phyloP scores from a whole-genome alignment of 2,797 vertebrate genomes.

The Psittacula derbiana region DNA sequence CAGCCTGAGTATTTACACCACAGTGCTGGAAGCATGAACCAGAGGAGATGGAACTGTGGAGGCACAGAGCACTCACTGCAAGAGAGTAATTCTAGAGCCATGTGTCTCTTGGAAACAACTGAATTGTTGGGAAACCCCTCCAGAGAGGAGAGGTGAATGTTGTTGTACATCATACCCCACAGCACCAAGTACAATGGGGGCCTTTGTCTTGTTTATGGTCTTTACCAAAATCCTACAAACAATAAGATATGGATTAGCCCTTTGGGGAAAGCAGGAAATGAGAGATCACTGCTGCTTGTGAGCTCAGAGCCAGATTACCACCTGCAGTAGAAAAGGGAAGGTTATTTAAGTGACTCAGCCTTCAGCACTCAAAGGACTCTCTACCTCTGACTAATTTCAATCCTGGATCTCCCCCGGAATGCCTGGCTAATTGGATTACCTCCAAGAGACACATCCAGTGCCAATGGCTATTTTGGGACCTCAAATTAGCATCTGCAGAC shows the following conservation, averaged over 20 bases:
- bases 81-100: background rate
- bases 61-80: background rate
- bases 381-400: background rate
- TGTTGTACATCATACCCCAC: background rate
- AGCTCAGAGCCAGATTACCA: background rate
- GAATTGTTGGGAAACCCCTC: background rate
- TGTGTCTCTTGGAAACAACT: background rate
- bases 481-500: background rate
- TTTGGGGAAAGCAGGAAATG: background rate
- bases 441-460: background rate
- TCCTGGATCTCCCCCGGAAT: background rate
- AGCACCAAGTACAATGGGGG: background rate
- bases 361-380: background rate
- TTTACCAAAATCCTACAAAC: background rate
- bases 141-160: background rate
- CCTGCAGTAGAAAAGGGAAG: background rate
- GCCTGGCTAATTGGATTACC: conserved; percentile 7
- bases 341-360: background rate
- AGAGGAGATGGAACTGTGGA: background rate
- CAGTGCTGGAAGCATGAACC: background rate
- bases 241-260: background rate
- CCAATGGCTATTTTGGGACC: background rate
- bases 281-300: fast-evolving
- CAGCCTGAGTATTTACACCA: background rate
- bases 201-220: background rate